Percentiles rank a stretch among this genome's conserved stretches.
Conservation (phyloP, 2,888 invertebrate genomes). For the Hoplodrina blanda region DNA sequence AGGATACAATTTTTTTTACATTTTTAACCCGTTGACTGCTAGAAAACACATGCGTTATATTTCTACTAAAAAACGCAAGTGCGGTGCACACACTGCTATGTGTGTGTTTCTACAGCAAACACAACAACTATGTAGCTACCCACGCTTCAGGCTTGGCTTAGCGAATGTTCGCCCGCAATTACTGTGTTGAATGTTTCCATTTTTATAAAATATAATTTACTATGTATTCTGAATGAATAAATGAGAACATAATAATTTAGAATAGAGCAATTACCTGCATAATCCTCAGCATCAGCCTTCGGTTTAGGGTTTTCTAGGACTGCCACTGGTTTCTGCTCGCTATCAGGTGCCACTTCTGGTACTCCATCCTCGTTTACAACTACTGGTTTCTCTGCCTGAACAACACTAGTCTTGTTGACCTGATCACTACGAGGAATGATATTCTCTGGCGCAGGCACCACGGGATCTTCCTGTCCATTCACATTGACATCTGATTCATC, state of each 20-base stretch:
- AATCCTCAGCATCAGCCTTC: slow-evolving; percentile 59
- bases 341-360: slow-evolving; percentile 40
- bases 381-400: slow-evolving; percentile 40
- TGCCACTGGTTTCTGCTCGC: slow-evolving; percentile 58
- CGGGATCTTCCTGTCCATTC: slow-evolving; percentile 25
- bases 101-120: too few relatives aligned
- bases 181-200: too few relatives aligned
- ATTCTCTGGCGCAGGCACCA: slow-evolving; percentile 27
- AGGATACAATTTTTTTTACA: too few relatives aligned
- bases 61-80: too few relatives aligned
- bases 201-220: too few relatives aligned
- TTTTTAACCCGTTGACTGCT: too few relatives aligned
- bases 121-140: too few relatives aligned
- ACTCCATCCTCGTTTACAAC: slow-evolving; percentile 24
- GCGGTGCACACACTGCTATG: too few relatives aligned
- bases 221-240: too few relatives aligned
- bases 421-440: slow-evolving; percentile 19
- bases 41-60: too few relatives aligned
- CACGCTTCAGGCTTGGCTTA: too few relatives aligned
- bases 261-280: slow-evolving; percentile 57
- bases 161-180: too few relatives aligned
- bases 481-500: slow-evolving; percentile 41
- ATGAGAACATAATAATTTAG: background rate
- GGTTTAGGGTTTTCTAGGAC: slow-evolving; percentile 62
- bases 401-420: slow-evolving; percentile 37